These are phyloP conservation scores for Psittacula derbiana DNA, from an alignment of 2,797 vertebrate genomes.

Conservation along the genomic window DNA sequence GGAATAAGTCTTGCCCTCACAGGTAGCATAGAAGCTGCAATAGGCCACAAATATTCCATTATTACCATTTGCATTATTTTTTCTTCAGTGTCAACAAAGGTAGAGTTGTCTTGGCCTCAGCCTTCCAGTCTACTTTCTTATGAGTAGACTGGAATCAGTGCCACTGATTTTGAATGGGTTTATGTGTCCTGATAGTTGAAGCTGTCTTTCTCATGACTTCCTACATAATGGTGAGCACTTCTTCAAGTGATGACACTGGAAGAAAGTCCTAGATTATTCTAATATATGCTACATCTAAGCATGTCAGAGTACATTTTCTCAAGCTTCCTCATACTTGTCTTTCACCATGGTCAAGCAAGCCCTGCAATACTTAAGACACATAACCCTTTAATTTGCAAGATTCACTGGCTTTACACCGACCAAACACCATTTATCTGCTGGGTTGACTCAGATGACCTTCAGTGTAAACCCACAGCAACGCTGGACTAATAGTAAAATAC, in stretches of 20 bases:
- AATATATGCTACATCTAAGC: not conserved
- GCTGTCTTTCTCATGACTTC: not conserved
- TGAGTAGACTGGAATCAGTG: not conserved
- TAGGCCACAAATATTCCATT: not conserved
- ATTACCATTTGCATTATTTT: not conserved
- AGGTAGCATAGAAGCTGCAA: not conserved
- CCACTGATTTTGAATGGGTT: not conserved
- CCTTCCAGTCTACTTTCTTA: not conserved
- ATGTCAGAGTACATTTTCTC: not conserved
- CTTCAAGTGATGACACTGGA: not conserved
- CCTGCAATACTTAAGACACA: not conserved
- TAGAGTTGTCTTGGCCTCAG: not conserved
- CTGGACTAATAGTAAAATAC: not conserved
- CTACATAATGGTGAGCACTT: fast-evolving
- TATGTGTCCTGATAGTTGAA: not conserved
- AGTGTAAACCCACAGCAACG: not conserved
- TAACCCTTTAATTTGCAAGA: not conserved
- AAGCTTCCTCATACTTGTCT: not conserved
- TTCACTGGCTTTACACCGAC: not conserved
- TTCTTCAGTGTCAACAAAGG: not conserved
- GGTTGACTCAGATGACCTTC: not conserved
- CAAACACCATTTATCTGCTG: not conserved
- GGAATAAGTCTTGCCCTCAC: not conserved
- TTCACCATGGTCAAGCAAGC: not conserved
- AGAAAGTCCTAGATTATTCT: not conserved